Evolutionary conservation across 2,113 vertebrate genomes (phyloP), one percentile per base, ranked within the genome.

Genomic region (Prunella himalayana): DNA sequence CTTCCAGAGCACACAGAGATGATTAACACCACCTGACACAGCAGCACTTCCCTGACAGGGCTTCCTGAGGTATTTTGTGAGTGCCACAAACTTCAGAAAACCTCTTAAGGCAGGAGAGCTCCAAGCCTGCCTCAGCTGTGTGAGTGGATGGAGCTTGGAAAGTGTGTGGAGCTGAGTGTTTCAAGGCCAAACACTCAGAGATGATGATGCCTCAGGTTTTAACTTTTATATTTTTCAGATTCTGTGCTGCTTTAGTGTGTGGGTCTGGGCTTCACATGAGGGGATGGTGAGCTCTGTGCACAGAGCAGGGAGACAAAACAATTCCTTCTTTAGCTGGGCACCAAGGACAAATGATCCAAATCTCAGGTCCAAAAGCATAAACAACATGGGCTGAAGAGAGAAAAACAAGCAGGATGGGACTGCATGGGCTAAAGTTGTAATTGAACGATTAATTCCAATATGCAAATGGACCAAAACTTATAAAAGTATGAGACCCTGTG

Each of bases 151-250:
- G 3, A 13, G 22, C 63, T 61, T 1, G 0, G 24, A 35, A 45
- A 6, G 22, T 7, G n/a, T 13, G 69, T 10, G 49, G 35, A 57
- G 44, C 44, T 2, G 0, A 0, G 3, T 0, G 1, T 64, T 79
- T 37, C 37, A 35, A 56, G 73, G 44, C 39, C 35, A 28, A 35
- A 51, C 12, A 3, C 27, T 35, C 1, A 0, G 25, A 2, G 39
- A 6, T 0, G 22, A 37, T 25, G 57, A 11, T 59, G 57, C 23
- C 10, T 8, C 23, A 17, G 15, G n/a, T 37, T 35, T 25, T 11
- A 59, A 11, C 3, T 59, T 59, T 25, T 35, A 8, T 37, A 11
- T 25, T 59, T 59, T 59, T 59, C 15, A 35, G n/a, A 37, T 25
- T 59, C 23, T 59, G 6, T 59, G 11, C 23, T 59, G 33, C 14